Conservation (phyloP, 2,888 invertebrate species). For the Muscina levida region DNA sequence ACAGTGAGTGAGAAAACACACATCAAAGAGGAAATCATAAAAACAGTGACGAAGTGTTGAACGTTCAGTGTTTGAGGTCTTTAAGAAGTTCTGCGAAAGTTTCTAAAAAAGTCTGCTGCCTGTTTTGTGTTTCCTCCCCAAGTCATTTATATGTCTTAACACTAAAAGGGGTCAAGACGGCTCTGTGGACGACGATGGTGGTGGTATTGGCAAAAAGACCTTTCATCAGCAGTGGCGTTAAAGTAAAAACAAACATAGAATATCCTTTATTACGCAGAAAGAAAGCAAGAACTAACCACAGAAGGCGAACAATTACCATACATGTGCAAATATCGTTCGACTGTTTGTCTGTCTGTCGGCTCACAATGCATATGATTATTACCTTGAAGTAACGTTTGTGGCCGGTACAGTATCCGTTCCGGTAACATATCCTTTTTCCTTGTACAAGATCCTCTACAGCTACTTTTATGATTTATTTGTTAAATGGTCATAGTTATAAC, state of each 20-base stretch:
- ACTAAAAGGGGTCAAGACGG: slow-evolving; percentile 54
- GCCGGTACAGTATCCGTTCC: slow-evolving; percentile 10
- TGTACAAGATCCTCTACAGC: no score
- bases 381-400: neutral
- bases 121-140: no score
- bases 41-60: slow-evolving; percentile 3
- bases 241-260: slow-evolving; percentile 50
- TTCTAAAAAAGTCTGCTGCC: slow-evolving; percentile 13
- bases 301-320: no score
- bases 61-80: neutral
- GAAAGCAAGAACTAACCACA: neutral
- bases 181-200: no score
- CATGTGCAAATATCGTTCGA: no score
- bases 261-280: slow-evolving; percentile 47
- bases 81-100: slow-evolving; percentile 15
- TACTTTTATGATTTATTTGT: slow-evolving; percentile 55
- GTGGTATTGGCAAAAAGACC: no score
- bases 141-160: no score
- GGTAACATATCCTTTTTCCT: no score
- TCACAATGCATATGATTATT: slow-evolving; percentile 30
- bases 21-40: slow-evolving; percentile 29
- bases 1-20: neutral
- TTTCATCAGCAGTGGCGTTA: no score
- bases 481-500: slow-evolving; percentile 38
- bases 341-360: slow-evolving; percentile 11